Percentiles rank a stretch among this genome's conserved stretches.
Evolutionary conservation across 2,113 vertebrate genomes (phyloP).

Genomic region (Cebus imitator): DNA sequence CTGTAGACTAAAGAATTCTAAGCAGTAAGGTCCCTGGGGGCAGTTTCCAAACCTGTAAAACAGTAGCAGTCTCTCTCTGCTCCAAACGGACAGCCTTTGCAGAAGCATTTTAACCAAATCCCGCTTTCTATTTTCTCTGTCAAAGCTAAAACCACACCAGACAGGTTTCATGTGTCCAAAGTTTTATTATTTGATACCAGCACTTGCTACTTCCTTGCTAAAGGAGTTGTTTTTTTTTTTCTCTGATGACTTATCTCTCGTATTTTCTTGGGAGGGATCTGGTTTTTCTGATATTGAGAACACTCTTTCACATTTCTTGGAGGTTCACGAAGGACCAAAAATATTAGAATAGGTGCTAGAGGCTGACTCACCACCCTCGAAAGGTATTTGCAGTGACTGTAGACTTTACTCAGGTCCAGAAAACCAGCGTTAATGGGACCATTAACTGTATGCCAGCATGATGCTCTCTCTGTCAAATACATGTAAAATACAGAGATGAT

Average conservation of each 20-base stretch:
- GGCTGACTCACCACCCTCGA: not conserved
- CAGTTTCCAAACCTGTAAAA: constrained; percentile 15
- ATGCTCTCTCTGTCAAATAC: not conserved
- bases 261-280: not conserved
- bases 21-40: not conserved
- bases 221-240: not conserved
- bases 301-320: not conserved
- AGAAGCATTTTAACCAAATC: not conserved
- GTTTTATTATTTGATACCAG: not conserved
- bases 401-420: not conserved
- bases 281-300: not conserved
- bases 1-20: constrained; percentile 4
- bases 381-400: not conserved
- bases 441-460: not conserved
- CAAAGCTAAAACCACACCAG: not conserved
- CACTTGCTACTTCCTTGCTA: constrained; percentile 3
- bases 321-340: not conserved
- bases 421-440: not conserved
- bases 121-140: constrained; percentile 25
- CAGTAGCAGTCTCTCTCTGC: not conserved
- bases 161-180: not conserved
- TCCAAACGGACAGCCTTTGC: not conserved
- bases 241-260: not conserved
- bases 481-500: not conserved
- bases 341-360: not conserved